Evolutionary conservation across 2,888 invertebrate genomes (phyloP), one percentile per base, ranked within the genome.

Genomic region (Micoletzkya japonica): DNA sequence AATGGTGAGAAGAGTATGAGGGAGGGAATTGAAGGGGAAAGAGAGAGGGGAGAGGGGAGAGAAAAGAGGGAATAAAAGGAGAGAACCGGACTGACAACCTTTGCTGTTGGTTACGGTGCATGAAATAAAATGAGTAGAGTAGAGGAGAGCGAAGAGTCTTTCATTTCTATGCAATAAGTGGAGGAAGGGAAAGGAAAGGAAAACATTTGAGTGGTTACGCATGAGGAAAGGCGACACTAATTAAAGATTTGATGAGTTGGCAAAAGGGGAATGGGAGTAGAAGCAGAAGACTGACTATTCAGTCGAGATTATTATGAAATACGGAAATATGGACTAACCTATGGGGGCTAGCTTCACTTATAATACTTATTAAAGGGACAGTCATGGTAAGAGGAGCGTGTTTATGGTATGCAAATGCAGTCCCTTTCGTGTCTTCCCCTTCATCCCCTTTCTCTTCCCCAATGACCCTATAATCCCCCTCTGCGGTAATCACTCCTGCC

Each of bases 391-490:
- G n/a, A n/a, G n/a, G n/a, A n/a, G n/a, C n/a, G n/a, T n/a, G n/a
- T n/a, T n/a, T n/a, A n/a, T n/a, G n/a, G n/a, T n/a, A n/a, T n/a
- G n/a, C n/a, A 7, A 58, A 34, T 58, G n/a, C 2, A 34, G n/a
- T n/a, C 57, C n/a, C 57, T 58, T 58, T 58, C 14, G 24, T 30
- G 26, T n/a, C 56, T 30, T 57, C 34, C 34, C 57, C 34, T 56
- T 32, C 52, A 24, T 36, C 36, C 36, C 32, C 57, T 58, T 17
- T 39, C 17, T 39, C 39, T 39, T 17, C 39, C 57, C 32, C 57
- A 58, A 36, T 58, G 36, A 26, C 24, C 57, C 57, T 58, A 58
- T 58, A 36, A 58, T 58, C 57, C 57, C 57, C 20, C 57, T 36
- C 24, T 10, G 57, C 57, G 57, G 57, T 58, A 58, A 58, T 58